These are phyloP conservation scores for Gephyroberyx darwinii DNA, from an alignment of 2,797 vertebrate species.

Conservation along the genomic window DNA sequence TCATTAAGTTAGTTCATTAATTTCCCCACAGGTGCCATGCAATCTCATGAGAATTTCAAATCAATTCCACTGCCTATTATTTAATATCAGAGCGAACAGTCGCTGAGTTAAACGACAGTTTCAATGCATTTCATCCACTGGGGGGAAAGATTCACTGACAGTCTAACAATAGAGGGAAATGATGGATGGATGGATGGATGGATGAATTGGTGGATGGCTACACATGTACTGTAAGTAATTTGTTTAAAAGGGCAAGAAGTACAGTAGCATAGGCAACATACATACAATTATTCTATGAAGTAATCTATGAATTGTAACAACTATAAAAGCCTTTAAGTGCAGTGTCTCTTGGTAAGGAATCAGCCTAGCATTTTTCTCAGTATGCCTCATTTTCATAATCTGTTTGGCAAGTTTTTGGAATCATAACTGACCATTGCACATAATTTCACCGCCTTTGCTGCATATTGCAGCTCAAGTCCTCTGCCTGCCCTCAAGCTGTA, in stretches of 20 bases:
- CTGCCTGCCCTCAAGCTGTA: slow-evolving; percentile 70
- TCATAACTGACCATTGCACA: slow-evolving; percentile 47
- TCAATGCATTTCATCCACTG: slow-evolving; percentile 36
- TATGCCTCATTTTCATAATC: slow-evolving; percentile 16
- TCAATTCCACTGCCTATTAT: slow-evolving; percentile 68
- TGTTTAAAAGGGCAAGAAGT: not conserved
- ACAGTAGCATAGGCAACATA: not conserved
- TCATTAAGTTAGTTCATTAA: slow-evolving; percentile 77
- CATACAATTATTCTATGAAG: slow-evolving; percentile 8
- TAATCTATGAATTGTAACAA: not conserved
- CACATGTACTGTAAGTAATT: not conserved
- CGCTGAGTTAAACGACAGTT: slow-evolving; percentile 28
- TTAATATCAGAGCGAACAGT: slow-evolving; percentile 61
- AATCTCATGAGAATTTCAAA: slow-evolving; percentile 62
- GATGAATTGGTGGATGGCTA: not conserved
- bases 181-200: not conserved
- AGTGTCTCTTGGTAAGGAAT: not conserved
- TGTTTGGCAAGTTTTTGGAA: slow-evolving; percentile 28
- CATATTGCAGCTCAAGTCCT: slow-evolving; percentile 62
- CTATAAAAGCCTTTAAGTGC: not conserved
- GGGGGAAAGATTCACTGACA: slow-evolving; percentile 1
- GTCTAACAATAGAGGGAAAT: slow-evolving; percentile 2
- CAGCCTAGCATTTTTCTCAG: not conserved
- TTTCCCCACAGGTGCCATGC: slow-evolving; percentile 69
- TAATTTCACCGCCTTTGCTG: slow-evolving; percentile 53